phyloP scores from a whole-genome alignment of 2,888 invertebrate species.

The Zaprionus obscuricornis region DNA sequence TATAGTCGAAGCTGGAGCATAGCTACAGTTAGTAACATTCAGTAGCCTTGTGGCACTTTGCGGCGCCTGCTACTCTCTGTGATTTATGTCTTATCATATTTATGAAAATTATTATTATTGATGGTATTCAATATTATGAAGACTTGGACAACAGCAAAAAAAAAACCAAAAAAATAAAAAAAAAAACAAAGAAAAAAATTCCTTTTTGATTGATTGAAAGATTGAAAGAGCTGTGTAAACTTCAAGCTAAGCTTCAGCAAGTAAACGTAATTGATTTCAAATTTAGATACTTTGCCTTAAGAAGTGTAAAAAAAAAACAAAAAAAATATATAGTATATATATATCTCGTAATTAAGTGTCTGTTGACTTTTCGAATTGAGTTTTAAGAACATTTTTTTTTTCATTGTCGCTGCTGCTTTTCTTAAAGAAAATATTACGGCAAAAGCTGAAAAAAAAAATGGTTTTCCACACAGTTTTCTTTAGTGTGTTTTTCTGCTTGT shows the following conservation, averaged over 20 bases:
- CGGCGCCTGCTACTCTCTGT: slow-evolving; percentile 71
- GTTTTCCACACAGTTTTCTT: too few species aligned
- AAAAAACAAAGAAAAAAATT: slow-evolving; percentile 17
- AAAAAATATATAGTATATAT: too few species aligned
- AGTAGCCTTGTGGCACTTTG: slow-evolving; percentile 53
- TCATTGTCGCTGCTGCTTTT: too few species aligned
- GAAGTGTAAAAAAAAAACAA: too few species aligned
- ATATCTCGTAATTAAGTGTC: too few species aligned
- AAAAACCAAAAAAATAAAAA: too few species aligned
- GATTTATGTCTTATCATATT: slow-evolving; percentile 79
- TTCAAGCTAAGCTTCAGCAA: slow-evolving; percentile 12
- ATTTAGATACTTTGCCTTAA: slow-evolving; percentile 12
- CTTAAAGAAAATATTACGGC: too few species aligned
- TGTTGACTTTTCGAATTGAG: too few species aligned
- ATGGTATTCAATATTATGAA: slow-evolving; percentile 72
- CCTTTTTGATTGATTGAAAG: slow-evolving; percentile 65
- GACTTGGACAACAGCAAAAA: slow-evolving; percentile 2
- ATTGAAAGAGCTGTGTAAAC: slow-evolving; percentile 41
- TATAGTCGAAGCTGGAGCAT: too few species aligned
- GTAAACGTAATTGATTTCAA: slow-evolving; percentile 66
- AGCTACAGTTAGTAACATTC: neutral
- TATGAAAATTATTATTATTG: slow-evolving; percentile 78
- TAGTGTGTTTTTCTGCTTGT: neutral
- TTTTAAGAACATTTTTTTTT: too few species aligned
- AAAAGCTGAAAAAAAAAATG: too few species aligned